Percentiles rank a stretch among this genome's conserved stretches.
Conservation (phyloP, 2,797 vertebrate species). For the Dicrostonyx torquatus region DNA sequence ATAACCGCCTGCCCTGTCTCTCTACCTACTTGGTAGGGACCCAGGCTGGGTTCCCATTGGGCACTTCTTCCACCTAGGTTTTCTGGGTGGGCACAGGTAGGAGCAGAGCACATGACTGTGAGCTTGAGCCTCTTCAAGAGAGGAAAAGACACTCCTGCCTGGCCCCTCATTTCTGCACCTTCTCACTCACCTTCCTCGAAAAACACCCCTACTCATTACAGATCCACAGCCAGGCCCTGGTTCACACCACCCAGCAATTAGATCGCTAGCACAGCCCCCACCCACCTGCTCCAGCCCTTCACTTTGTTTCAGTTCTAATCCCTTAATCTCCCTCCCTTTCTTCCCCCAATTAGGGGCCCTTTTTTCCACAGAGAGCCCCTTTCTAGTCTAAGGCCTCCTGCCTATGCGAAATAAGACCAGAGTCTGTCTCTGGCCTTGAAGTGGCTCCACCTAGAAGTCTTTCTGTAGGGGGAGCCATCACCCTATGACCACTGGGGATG, state of each 20-base stretch:
- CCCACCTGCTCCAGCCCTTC: constrained; percentile 52
- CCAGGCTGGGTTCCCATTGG: neutral
- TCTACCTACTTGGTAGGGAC: neutral
- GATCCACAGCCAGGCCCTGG: neutral
- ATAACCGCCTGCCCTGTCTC: neutral
- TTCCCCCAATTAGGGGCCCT: constrained; percentile 71
- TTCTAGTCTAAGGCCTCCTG: constrained; percentile 21
- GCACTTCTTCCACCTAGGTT: neutral
- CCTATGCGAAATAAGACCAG: neutral
- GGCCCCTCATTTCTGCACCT: constrained; percentile 29
- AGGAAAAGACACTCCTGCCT: neutral
- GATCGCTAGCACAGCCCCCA: constrained; percentile 65
- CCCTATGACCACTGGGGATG: neutral
- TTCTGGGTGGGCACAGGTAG: neutral
- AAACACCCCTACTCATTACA: constrained; percentile 61
- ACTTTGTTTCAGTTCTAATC: constrained; percentile 46
- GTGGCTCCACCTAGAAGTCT: neutral
- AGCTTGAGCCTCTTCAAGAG: neutral
- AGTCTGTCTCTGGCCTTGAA: neutral
- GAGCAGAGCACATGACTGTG: neutral
- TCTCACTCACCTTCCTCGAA: constrained; percentile 12
- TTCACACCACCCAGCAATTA: constrained; percentile 67
- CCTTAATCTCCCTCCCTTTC: constrained; percentile 55
- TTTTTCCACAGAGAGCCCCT: neutral
- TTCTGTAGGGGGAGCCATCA: neutral